Conservation (phyloP, 2,797 vertebrate genomes). For the Caiman crocodilus region DNA sequence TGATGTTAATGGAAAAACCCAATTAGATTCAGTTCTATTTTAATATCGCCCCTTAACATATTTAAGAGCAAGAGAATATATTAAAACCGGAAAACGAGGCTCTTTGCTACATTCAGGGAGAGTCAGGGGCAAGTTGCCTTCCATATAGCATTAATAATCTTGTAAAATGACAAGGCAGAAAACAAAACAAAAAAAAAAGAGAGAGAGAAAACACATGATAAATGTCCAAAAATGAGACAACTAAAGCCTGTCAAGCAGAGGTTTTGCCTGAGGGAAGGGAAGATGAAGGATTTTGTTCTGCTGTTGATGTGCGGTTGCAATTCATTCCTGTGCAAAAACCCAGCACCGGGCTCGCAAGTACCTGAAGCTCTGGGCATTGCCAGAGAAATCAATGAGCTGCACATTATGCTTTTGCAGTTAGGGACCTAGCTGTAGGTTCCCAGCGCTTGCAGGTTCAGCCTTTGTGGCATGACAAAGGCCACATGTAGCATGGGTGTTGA, state of each 20-base stretch:
- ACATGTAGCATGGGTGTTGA: too few species aligned
- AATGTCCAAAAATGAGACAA: neutral
- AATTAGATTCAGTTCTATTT: conserved; percentile 24
- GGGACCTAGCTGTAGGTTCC: too few species aligned
- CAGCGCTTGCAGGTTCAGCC: too few species aligned
- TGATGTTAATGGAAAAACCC: conserved; percentile 10
- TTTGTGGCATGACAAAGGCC: too few species aligned
- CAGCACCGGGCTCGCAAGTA: too few species aligned
- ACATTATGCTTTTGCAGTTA: too few species aligned
- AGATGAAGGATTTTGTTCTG: neutral
- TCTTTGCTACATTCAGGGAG: rapidly evolving
- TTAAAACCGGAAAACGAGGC: neutral
- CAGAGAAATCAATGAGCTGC: too few species aligned
- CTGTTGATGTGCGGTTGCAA: neutral
- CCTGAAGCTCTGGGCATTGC: too few species aligned
- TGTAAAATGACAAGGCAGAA: conserved; percentile 20
- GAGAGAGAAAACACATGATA: neutral
- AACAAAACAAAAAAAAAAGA: neutral
- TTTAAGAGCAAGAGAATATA: conserved; percentile 16
- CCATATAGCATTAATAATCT: neutral
- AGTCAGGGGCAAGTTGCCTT: neutral
- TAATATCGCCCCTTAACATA: conserved; percentile 31
- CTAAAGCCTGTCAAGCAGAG: neutral
- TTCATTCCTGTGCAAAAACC: neutral
- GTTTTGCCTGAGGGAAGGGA: neutral